phyloP scores from a whole-genome alignment of 2,797 vertebrate genomes.

The Phoeniculus purpureus region DNA sequence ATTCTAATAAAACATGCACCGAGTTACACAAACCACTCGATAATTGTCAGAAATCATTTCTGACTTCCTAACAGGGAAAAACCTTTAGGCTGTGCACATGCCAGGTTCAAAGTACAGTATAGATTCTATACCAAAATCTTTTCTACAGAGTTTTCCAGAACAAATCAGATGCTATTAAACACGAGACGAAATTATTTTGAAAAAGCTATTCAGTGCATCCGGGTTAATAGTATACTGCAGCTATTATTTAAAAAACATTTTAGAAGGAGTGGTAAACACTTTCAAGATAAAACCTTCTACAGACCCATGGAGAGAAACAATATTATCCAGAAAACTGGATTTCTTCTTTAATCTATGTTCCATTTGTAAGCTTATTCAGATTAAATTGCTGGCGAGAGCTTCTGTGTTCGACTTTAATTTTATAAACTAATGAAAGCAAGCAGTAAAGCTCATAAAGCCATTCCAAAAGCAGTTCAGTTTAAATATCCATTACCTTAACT shows the following conservation, averaged over 20 bases:
- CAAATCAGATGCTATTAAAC: not conserved
- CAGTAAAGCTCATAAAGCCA: not conserved
- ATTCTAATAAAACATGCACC: not conserved
- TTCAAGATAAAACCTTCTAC: not conserved
- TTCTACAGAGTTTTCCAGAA: not conserved
- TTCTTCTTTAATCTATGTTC: not conserved
- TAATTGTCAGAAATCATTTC: not conserved
- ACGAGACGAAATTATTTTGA: not conserved
- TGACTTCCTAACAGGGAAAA: not conserved
- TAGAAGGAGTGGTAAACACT: not conserved
- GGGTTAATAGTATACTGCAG: not conserved
- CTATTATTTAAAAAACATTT: not conserved
- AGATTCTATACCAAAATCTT: not conserved
- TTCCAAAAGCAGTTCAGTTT: not conserved
- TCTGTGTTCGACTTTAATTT: not conserved
- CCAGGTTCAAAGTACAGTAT: not conserved
- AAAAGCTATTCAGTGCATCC: not conserved
- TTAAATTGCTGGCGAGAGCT: not conserved
- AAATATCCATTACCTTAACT: slow-evolving; percentile 58
- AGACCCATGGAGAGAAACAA: not conserved
- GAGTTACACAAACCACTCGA: not conserved
- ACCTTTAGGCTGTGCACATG: not conserved
- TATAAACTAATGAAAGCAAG: not conserved
- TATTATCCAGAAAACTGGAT: not conserved
- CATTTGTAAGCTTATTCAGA: not conserved